Base-by-base conservation (phyloP, 2,797 vertebrate species). In the Myiothlypis coronata region DNA sequence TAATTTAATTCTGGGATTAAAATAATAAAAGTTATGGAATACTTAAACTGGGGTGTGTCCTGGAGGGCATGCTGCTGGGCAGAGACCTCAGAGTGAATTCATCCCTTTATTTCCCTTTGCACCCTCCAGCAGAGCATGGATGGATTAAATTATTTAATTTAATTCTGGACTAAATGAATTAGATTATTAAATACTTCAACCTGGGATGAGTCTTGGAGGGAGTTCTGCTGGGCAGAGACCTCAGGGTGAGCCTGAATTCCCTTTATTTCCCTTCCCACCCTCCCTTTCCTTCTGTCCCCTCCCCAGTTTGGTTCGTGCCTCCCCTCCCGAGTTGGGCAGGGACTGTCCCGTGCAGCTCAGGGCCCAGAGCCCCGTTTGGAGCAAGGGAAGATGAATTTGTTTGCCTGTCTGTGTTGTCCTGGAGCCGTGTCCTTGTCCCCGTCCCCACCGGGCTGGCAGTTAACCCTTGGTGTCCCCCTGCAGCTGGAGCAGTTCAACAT, bases 401-500 rank as follows among this genome's bases (percentile, higher is more conserved):
- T 94, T 91, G 95, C 93, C 93, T 96, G 91, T 75, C 55, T 86
- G 81, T 14, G 52, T 83, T 79, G 0, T 67, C 11, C 90, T 47
- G 47, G 43, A 88, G 85, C 55, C 15, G 35, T 93, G 55, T 84
- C 32, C 64, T 70, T 14, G 75, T 78, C 69, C 47, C 49, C 37
- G 12, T 3, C 61, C 0, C 7, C 0, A 6, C 8, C 4, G 2
- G 53, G 53, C 2, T 3, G 24, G 3, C 3, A 2, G 16, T 2
- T 61, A 14, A 63, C 59, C 3, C 3, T 13, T 6, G 2, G n/a
- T 55, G 53, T 56, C 52, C 49, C 14, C 68, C 63, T 69, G 13
- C 89, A 99, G 99, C 98, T 99, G 80, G 99, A 99, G 95, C 99
- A 99, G 98, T 99, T 99, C 98, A 99, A 99, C 95, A 99, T 99